Base-by-base conservation (phyloP, 1,140 invertebrate genomes). In the Leptinotarsa defecta region DNA sequence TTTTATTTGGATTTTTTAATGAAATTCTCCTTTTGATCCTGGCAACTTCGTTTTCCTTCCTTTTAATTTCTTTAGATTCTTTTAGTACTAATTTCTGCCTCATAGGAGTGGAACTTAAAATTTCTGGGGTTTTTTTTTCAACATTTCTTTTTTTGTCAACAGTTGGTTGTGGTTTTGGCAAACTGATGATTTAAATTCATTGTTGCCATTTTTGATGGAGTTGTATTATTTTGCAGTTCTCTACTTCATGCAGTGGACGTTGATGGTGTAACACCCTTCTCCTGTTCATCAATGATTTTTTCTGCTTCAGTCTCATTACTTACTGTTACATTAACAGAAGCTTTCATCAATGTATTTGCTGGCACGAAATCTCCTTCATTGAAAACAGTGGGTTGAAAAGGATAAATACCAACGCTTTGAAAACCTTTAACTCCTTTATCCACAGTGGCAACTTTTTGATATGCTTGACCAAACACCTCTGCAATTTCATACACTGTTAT, bases 191-290 rank as follows among this genome's bases (percentile, higher is more conserved):
- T 57, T 17, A n/a, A 57, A 11, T 17, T 57, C 49, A 57, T 15
- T 57, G 49, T 57, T 57, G 49, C 1, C 49, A 2, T 57, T 57
- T 52, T 52, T 52, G 49, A 15, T 57, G 49, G 15, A 57, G 49
- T 57, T 57, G 13, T 57, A 57, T 57, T 57, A 57, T 57, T 57
- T 13, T 13, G 49, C 49, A 57, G 15, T 17, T 57, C n/a, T 57
- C 49, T 57, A 57, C 49, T 57, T 57, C 4, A n/a, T 57, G 49
- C 49, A 57, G 49, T 57, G 49, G 49, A 57, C 49, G 49, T 57
- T 17, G 49, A 13, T 34, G 5, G 27, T 57, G 49, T 15, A 57
- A 15, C 11, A 57, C 13, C 49, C 13, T 57, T 13, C 49, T 57
- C 49, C 49, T 57, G 1, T 57, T 57, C 49, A 57, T 57, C 49